phyloP scores from a whole-genome alignment of 2,113 vertebrate species.

The Tringa solitaria region DNA sequence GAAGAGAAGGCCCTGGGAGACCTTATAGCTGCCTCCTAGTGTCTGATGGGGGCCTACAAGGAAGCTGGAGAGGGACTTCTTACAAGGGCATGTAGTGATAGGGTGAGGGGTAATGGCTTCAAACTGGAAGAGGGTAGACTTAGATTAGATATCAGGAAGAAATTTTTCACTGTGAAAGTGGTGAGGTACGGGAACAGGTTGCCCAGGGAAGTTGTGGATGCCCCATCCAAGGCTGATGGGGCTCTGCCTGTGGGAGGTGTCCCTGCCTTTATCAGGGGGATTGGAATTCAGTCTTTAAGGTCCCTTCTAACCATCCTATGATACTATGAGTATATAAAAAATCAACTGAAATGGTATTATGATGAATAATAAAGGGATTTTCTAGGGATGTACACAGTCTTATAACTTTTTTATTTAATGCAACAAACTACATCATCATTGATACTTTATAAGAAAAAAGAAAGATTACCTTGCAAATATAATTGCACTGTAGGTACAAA shows the following conservation, averaged over 20 bases:
- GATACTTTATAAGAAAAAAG: not conserved
- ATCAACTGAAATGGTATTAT: not conserved
- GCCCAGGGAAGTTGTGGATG: not conserved
- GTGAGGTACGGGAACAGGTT: not conserved
- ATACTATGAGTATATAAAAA: not conserved
- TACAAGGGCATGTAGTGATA: not conserved
- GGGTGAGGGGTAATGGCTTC: not conserved
- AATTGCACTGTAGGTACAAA: not conserved
- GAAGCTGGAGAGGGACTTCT: not conserved
- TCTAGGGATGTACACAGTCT: not conserved
- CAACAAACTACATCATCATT: not conserved
- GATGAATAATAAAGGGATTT: not conserved
- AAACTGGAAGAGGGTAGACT: not conserved
- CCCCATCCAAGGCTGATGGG: not conserved
- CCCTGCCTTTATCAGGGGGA: not conserved
- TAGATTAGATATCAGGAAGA: not conserved
- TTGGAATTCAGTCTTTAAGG: not conserved
- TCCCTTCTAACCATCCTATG: not conserved
- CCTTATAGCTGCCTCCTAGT: not conserved
- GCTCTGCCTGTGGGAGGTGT: not conserved
- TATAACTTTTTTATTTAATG: not conserved
- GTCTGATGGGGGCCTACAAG: not conserved
- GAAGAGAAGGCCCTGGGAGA: not conserved
- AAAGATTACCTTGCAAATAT: not conserved
- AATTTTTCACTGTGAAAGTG: not conserved